phyloP scores from a whole-genome alignment of 1,140 invertebrate species.

The Drosophila pruinosa region DNA sequence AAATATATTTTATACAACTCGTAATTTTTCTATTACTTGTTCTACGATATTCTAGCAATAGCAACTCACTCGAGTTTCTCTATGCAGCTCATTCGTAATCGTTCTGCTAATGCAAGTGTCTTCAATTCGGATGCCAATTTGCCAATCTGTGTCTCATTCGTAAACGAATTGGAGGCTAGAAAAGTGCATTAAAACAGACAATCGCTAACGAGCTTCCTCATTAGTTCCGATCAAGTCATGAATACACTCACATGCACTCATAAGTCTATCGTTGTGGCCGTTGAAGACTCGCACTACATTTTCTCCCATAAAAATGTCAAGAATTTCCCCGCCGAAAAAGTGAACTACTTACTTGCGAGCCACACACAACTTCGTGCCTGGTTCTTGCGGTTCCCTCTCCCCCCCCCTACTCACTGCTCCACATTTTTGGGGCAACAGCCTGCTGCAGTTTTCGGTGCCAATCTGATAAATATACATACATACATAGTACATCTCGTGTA shows the following conservation, averaged over 20 bases:
- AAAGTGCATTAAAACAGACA: background rate
- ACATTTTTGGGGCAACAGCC: slow-evolving; percentile 23
- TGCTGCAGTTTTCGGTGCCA: slow-evolving; percentile 44
- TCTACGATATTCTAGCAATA: too few relatives aligned
- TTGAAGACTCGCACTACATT: slow-evolving; percentile 4
- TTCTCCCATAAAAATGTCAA: slow-evolving; percentile 28
- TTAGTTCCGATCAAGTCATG: background rate
- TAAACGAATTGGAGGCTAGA: background rate
- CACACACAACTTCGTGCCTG: background rate
- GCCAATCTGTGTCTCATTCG: background rate
- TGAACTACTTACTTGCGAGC: slow-evolving; percentile 9
- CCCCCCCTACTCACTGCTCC: slow-evolving; percentile 11
- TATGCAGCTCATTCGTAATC: background rate
- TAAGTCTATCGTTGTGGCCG: background rate
- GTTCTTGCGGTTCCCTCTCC: background rate
- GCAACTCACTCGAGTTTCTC: background rate
- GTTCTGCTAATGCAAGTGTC: too few relatives aligned
- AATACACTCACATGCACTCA: slow-evolving; percentile 6
- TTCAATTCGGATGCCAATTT: too few relatives aligned
- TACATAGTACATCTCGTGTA: background rate
- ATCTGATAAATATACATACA: slow-evolving; percentile 24
- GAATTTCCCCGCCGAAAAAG: slow-evolving; percentile 17
- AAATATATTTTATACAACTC: too few relatives aligned
- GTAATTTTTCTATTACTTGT: too few relatives aligned
- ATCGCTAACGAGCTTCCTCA: background rate